Conservation (phyloP, 2,797 vertebrate genomes). For the Acipenser transmontanus region DNA sequence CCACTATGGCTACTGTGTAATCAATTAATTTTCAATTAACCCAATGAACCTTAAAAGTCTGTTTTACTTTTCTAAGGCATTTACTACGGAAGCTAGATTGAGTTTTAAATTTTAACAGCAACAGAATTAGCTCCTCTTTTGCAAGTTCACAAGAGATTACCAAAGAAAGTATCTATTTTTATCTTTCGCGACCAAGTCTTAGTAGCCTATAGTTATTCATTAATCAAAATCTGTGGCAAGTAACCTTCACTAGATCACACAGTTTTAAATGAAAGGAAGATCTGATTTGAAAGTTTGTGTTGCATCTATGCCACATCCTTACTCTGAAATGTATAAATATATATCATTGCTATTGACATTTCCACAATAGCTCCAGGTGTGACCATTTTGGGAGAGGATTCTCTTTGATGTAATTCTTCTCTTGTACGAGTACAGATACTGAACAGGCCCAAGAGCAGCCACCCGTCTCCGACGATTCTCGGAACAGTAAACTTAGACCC, state of each 20-base stretch:
- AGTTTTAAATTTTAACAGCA: no score
- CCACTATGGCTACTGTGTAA: no score
- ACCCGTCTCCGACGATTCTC: not conserved
- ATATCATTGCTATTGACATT: conserved; percentile 26
- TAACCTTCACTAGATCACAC: conserved; percentile 34
- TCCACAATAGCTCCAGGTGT: conserved; percentile 35
- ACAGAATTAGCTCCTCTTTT: conserved; percentile 6
- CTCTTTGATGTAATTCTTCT: conserved; percentile 24
- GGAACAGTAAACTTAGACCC: not conserved
- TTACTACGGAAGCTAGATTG: no score
- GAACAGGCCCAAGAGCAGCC: conserved; percentile 15
- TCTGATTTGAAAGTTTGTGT: conserved; percentile 25
- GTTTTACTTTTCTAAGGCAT: no score
- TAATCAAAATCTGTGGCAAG: conserved; percentile 38
- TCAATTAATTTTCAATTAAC: no score
- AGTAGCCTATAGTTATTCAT: conserved; percentile 38
- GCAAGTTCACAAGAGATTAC: conserved; percentile 19
- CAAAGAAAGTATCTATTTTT: conserved; percentile 39
- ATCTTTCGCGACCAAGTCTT: conserved; percentile 26
- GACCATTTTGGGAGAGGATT: conserved; percentile 28
- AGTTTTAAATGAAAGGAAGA: conserved; percentile 36
- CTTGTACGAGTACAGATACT: conserved; percentile 16
- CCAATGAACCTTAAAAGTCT: no score
- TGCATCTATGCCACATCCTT: conserved; percentile 34
- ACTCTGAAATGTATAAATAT: conserved; percentile 38